Base-by-base conservation (phyloP, 1,140 invertebrate species). In the Drosophila albomicans region DNA sequence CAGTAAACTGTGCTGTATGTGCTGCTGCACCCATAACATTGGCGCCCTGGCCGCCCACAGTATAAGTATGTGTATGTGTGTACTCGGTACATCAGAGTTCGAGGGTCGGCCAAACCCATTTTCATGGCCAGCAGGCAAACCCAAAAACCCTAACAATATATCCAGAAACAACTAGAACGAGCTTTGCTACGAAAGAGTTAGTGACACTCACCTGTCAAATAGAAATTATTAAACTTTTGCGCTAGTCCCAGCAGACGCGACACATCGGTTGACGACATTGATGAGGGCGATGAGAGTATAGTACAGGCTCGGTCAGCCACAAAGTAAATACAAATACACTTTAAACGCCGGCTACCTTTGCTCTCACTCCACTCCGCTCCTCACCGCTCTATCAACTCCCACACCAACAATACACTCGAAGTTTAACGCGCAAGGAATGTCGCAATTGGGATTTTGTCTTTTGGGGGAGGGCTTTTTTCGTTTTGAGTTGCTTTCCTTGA, bases 161-260 rank as follows among this genome's bases (percentile, higher is more conserved):
- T 15, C 6, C 2, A 28, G 16, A 30, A 54, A 32, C 3, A 62
- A 35, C 13, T 15, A 28, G 35, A 52, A 43, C 66, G 38, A 30
- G 32, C 35, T 38, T 38, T 38, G 11, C 30, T 32, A 57, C 49
- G 6, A 43, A 25, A 16, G 8, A 43, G 62, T 66, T 67, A 38
- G 35, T 38, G 7, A 10, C 35, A 92, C 93, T 94, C 93, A 96
- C 96, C 96, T 94, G 95, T 95, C 93, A 97, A 93, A 93, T 97
- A 97, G 93, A 97, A 97, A 94, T 96, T 96, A 93, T 97, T 97
- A 92, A 97, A 97, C 93, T 96, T 96, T 92, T 96, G 95, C 49
- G 96, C 96, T 86, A 97, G 94, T 93, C 95, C 95, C 79, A 96
- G 93, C 91, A 96, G 93, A 86, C 94, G 94, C 92, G 95, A 95